These are phyloP conservation scores for Drosophila prostipennis DNA, from an alignment of 2,888 invertebrate species.

Conservation along the genomic window DNA sequence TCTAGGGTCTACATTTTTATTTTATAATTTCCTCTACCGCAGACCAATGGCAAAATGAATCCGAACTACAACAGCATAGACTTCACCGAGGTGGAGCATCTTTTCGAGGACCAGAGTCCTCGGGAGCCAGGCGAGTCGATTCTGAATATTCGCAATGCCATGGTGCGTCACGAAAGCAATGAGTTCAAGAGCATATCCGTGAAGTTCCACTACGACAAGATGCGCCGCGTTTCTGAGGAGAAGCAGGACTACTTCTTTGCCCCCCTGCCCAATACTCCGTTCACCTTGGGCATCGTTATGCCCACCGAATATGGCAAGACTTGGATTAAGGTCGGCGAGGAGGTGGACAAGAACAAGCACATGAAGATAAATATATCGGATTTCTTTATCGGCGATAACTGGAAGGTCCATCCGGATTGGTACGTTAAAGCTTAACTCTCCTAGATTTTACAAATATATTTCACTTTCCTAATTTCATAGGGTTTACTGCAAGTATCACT, in stretches of 20 bases:
- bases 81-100: constrained; percentile 96
- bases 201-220: constrained; percentile 93
- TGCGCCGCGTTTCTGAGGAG: constrained; percentile 92
- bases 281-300: constrained; percentile 93
- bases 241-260: constrained; percentile 93
- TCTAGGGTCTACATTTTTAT: too few relatives aligned
- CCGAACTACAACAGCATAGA: constrained; percentile 99
- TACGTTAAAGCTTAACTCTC: constrained; percentile 75
- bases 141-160: constrained; percentile 86
- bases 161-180: constrained; percentile 90
- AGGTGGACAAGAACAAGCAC: constrained; percentile 88
- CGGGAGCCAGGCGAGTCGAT: constrained; percentile 88
- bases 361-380: constrained; percentile 89
- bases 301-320: constrained; percentile 90
- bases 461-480: constrained; percentile 81
- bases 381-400: constrained; percentile 90
- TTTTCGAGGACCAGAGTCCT: constrained; percentile 88
- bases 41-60: constrained; percentile 86
- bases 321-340: constrained; percentile 89
- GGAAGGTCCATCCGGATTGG: constrained; percentile 94
- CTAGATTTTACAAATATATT: neutral
- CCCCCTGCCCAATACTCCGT: constrained; percentile 92
- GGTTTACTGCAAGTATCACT: constrained; percentile 95
- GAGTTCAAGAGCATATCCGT: constrained; percentile 88
- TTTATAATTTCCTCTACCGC: accelerated